These are phyloP conservation scores for Deroplatys truncata DNA, from an alignment of 2,888 invertebrate species.

Conservation along the genomic window DNA sequence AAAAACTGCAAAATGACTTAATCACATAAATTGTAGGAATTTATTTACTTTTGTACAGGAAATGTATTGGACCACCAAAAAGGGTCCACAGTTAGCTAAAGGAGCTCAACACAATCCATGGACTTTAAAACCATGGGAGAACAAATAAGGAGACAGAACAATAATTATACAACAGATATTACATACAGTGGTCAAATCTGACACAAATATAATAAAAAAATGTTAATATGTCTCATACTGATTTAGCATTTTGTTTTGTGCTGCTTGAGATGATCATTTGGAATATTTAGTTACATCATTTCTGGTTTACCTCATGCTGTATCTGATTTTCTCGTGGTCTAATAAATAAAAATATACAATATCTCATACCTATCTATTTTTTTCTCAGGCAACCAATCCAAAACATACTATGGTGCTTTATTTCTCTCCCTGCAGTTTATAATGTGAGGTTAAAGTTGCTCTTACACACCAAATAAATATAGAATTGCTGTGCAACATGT, in stretches of 20 bases:
- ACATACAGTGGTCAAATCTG: background rate
- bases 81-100: conserved; percentile 24
- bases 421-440: too few relatives aligned
- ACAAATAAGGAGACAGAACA: conserved; percentile 3
- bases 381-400: background rate
- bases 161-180: conserved; percentile 13
- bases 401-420: background rate
- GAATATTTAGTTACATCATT: background rate
- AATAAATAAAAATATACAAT: background rate
- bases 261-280: background rate
- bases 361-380: background rate
- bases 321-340: background rate
- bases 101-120: conserved; percentile 17
- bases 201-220: background rate
- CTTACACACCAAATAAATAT: too few relatives aligned
- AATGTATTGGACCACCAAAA: conserved; percentile 24
- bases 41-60: conserved; percentile 25
- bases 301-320: background rate
- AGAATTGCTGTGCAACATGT: too few relatives aligned
- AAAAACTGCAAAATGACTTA: background rate
- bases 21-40: conserved; percentile 17
- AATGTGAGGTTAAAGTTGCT: too few relatives aligned
- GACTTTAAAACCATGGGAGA: conserved; percentile 4
- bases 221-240: background rate
- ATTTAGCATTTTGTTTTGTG: background rate